Evolutionary conservation across 1,140 invertebrate genomes (phyloP), one percentile per base, ranked within the genome.

Genomic region (Homalodisca vitripennis): DNA sequence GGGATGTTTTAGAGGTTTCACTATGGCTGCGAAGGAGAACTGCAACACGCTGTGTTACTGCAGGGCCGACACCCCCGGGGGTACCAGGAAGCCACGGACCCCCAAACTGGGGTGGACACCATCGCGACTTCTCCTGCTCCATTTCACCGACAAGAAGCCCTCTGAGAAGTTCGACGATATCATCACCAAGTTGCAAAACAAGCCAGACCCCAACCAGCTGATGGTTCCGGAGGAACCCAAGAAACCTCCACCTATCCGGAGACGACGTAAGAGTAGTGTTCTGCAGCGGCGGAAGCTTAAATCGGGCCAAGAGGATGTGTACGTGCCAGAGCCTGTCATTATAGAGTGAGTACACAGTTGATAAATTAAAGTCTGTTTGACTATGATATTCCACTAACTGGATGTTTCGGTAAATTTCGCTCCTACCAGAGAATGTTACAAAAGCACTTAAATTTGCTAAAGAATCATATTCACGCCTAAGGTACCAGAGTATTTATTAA

Each of bases 21-120:
- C n/a, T n/a, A n/a, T n/a, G 6, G 34, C 17, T 41, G 34, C 34
- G 6, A 41, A 41, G 17, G 34, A 6, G 6, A 41, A 6, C 17
- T 60, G 55, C 55, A 24, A 24, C 14, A 24, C 29, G 3, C 55
- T 60, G 3, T 60, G 55, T 24, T 60, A 60, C 26, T 60, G 55
- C 24, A 22, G 55, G 14, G 26, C 55, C 14, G 55, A 60, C 55
- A 60, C 55, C 6, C 55, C 55, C 2, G 3, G 3, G 3, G 48
- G 48, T 20, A 41, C 6, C 34, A 22, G 55, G 10, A 22, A 29
- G 6, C 55, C 55, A 13, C 26, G 26, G 27, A 13, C 55, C 6
- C 55, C 55, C 55, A 60, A 60, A 24, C 55, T 60, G 27, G 55
- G 22, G 24, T 60, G 55, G 55, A 60, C 55, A 3, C 55, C 55